A percentile compares a stretch with the other conserved stretches of the same genome.
Conservation (phyloP, 2,888 invertebrate genomes). For the Piscicola geometra region DNA sequence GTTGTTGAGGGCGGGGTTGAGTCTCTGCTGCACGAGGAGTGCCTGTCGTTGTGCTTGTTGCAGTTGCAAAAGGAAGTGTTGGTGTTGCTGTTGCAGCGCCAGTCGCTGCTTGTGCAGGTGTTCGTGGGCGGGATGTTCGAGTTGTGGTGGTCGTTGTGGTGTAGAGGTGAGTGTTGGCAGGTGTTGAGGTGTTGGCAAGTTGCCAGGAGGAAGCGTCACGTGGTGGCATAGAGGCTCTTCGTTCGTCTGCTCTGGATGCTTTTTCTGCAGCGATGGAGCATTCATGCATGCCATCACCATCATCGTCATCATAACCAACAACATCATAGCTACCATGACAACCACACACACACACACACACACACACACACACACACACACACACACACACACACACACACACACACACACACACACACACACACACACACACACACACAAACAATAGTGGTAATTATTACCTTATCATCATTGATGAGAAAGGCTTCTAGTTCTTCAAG, state of each 20-base stretch:
- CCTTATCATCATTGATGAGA: background rate
- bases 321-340: too few species aligned
- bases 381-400: constrained; percentile 4
- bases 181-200: background rate
- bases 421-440: constrained; percentile 4
- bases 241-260: background rate
- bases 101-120: background rate
- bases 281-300: too few species aligned
- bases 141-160: constrained; percentile 8
- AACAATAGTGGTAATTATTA: background rate
- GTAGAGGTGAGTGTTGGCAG: background rate
- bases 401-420: background rate
- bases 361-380: too few species aligned
- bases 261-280: background rate
- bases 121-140: background rate
- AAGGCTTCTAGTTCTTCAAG: constrained; percentile 20
- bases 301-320: too few species aligned
- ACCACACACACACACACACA: too few species aligned
- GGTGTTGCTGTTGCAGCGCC: background rate
- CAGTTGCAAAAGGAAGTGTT: background rate
- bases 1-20: background rate
- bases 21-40: background rate
- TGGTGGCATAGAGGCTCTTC: background rate
- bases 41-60: background rate
- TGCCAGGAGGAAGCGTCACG: background rate